phyloP scores from a whole-genome alignment of 2,888 invertebrate genomes.

The Cryptosula pallasiana region DNA sequence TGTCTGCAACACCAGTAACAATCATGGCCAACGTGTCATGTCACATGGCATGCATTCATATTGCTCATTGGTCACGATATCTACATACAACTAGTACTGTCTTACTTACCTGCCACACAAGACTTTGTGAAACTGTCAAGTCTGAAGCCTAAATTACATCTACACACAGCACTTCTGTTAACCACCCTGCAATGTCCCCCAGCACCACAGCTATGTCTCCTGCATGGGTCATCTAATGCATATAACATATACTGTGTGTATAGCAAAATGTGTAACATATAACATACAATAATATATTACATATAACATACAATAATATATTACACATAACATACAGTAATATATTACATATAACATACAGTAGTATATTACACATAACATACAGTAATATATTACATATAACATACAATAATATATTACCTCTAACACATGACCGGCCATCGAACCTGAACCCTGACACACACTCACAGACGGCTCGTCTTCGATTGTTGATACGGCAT shows the following conservation, averaged over 20 bases:
- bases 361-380: too few relatives aligned
- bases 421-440: background rate
- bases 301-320: too few relatives aligned
- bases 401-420: too few relatives aligned
- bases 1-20: conserved; percentile 11
- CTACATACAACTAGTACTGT: too few relatives aligned
- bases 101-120: background rate
- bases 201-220: background rate
- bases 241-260: background rate
- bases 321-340: too few relatives aligned
- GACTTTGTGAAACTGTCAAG: background rate
- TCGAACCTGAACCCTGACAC: background rate
- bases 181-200: background rate
- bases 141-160: conserved; percentile 1
- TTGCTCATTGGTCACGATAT: too few relatives aligned
- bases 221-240: background rate
- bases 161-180: background rate
- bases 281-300: too few relatives aligned
- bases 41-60: too few relatives aligned
- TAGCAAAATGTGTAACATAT: too few relatives aligned
- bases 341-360: too few relatives aligned
- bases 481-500: background rate
- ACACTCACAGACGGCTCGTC: background rate
- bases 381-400: too few relatives aligned
- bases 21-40: too few relatives aligned